Evolutionary conservation across 2,888 invertebrate genomes (phyloP), one percentile per base, ranked within the genome.

Genomic region (Synanthedon andrenaeformis): DNA sequence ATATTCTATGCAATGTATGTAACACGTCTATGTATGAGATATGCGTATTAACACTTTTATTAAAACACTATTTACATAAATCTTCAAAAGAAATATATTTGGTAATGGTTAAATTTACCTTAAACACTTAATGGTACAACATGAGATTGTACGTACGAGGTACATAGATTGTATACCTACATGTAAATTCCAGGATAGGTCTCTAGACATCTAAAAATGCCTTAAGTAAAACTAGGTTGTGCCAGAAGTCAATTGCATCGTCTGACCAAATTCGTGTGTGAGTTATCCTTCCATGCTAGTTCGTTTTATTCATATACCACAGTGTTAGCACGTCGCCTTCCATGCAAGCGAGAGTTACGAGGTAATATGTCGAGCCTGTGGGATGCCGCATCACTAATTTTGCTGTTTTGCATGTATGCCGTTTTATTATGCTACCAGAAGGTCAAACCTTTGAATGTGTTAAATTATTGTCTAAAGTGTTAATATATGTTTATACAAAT

Each of bases 311-410:
- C 62, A 58, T 76, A 74, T 73, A 23, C 23, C 68, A 72, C 73
- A 69, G 69, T 67, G 63, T 72, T 72, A 66, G 70, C 70, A 69
- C 71, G 73, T 54, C 56, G 57, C 55, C 41, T 53, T 56, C 53
- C 49, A 56, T 60, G 72, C 73, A 74, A 73, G 68, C 66, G 67
- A 74, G 67, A 71, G 60, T 66, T 70, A 72, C 69, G 70, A 67
- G 55, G 64, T 68, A 69, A 60, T 64, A 59, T 60, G 59, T 62
- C 61, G 61, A 63, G 60, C 59, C 64, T 58, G 63, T 65, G 66
- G 65, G 64, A 66, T 61, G 66, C 68, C 74, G 61, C 78, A 70
- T 72, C 75, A 71, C 74, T 79, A 75, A 72, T 76, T 58, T 70
- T 60, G 55, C 62, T 62, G 60, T 58, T 57, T 63, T 59, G 57